Conservation (phyloP, 2,888 invertebrate genomes). For the Papilio gigon region DNA sequence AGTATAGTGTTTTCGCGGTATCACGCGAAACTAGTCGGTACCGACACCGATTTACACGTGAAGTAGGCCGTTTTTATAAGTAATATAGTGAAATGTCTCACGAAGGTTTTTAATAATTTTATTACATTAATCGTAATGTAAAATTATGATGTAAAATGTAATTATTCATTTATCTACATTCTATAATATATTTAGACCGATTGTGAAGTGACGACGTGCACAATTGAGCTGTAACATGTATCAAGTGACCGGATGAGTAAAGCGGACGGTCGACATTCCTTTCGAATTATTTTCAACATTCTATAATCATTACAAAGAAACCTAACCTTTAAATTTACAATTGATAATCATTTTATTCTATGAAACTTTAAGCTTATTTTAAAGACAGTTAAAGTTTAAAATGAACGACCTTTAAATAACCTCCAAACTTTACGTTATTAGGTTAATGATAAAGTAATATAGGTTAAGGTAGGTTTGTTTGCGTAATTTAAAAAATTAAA, state of each 20-base stretch:
- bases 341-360: conserved; percentile 4
- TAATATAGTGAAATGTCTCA: too few species aligned
- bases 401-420: background rate
- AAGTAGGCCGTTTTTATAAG: too few species aligned
- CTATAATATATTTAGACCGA: background rate
- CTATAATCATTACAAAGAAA: conserved; percentile 16
- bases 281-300: conserved; percentile 57
- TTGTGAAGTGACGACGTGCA: background rate
- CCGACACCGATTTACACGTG: too few species aligned
- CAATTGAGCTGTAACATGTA: conserved; percentile 4
- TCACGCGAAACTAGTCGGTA: too few species aligned
- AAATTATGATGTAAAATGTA: too few species aligned
- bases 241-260: conserved; percentile 53
- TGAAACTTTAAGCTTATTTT: conserved; percentile 1
- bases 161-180: too few species aligned
- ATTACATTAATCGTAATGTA: too few species aligned
- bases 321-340: conserved; percentile 5
- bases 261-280: conserved; percentile 66
- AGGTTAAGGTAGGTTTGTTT: background rate
- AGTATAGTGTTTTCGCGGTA: too few species aligned
- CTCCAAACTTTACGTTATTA: background rate
- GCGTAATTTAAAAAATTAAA: background rate
- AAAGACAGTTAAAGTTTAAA: background rate
- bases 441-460: conserved; percentile 8
- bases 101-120: too few species aligned